Conservation (phyloP, 2,113 vertebrate species). For the Azemiops feae region DNA sequence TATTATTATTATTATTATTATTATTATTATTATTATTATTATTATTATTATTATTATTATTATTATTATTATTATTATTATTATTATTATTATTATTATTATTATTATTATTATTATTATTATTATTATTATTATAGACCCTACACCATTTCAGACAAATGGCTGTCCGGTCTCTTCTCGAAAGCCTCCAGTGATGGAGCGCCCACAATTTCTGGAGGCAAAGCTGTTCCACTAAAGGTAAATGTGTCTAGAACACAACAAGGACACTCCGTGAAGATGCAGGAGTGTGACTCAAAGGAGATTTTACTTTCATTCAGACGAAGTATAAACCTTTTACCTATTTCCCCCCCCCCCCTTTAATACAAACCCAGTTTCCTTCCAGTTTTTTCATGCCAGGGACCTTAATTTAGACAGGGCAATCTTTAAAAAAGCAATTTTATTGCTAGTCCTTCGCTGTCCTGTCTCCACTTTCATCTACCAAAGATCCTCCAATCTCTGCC, state of each 20-base stretch:
- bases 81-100: too few relatives aligned
- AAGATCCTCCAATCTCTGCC: not conserved
- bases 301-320: not conserved
- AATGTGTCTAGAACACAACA: not conserved
- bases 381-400: not conserved
- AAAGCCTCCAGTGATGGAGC: not conserved
- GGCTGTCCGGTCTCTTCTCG: not conserved
- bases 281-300: not conserved
- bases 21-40: too few relatives aligned
- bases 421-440: not conserved
- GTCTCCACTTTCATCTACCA: not conserved
- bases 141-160: not conserved
- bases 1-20: too few relatives aligned
- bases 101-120: too few relatives aligned
- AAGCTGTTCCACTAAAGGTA: not conserved
- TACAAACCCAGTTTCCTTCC: not conserved
- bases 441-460: not conserved
- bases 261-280: not conserved
- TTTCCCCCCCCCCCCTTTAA: too few relatives aligned
- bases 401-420: not conserved
- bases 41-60: too few relatives aligned
- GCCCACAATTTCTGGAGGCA: not conserved
- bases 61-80: too few relatives aligned
- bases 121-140: too few relatives aligned
- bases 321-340: not conserved